Conservation (phyloP, 2,888 invertebrate species). For the Malthinus flaveolus region DNA sequence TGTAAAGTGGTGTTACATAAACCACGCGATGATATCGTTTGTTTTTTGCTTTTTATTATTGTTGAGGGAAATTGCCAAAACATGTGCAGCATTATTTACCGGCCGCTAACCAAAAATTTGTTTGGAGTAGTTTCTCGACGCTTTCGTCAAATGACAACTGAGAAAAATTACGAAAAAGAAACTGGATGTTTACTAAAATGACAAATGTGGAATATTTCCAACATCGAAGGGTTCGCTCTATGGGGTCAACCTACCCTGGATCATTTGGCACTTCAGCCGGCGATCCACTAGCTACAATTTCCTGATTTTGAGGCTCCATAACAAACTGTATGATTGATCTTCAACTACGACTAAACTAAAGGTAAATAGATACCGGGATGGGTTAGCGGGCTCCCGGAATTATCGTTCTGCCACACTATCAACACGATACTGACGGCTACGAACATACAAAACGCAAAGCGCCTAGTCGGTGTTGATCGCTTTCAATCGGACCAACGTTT, state of each 20-base stretch:
- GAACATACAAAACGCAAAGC: conserved; percentile 51
- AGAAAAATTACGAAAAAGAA: conserved; percentile 20
- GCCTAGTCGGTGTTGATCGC: conserved; percentile 49
- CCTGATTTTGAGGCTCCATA: conserved; percentile 80
- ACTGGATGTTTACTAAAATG: conserved; percentile 20
- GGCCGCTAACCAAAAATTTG: conserved; percentile 16
- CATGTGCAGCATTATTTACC: conserved; percentile 22
- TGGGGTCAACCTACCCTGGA: conserved; percentile 74
- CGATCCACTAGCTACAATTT: conserved; percentile 74
- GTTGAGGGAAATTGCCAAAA: conserved; percentile 21
- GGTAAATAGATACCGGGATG: conserved; percentile 58
- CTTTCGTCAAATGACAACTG: not conserved
- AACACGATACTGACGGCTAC: conserved; percentile 66
- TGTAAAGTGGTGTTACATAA: conserved; percentile 19
- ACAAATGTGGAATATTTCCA: conserved; percentile 29
- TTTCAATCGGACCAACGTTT: conserved; percentile 53
- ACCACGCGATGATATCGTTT: conserved; percentile 32
- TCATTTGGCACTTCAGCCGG: conserved; percentile 93
- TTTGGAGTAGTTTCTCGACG: conserved; percentile 18
- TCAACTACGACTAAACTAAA: conserved; percentile 57
- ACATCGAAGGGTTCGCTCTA: conserved; percentile 20
- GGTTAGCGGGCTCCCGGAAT: conserved; percentile 65
- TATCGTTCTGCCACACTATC: conserved; percentile 67
- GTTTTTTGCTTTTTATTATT: conserved; percentile 13
- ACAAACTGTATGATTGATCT: conserved; percentile 44